Evolutionary conservation across 2,113 vertebrate genomes (phyloP).

Genomic region (Strix aluco): DNA sequence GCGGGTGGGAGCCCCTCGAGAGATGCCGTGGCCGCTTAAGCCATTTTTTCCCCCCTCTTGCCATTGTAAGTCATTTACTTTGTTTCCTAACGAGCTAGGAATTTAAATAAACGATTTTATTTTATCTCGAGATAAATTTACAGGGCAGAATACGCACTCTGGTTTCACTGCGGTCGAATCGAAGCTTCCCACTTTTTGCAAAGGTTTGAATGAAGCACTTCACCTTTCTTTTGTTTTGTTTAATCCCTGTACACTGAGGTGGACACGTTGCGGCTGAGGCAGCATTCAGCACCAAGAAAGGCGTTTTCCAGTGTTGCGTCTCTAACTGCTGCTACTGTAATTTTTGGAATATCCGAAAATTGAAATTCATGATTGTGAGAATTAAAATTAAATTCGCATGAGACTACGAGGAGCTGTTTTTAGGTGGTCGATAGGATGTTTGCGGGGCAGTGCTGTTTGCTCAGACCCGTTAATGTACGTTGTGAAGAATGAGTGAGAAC

Average conservation of each 20-base stretch:
- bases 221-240: slow-evolving; percentile 26
- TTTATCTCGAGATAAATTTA: neutral
- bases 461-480: accelerated
- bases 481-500: neutral
- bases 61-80: neutral
- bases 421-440: neutral
- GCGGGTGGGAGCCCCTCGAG: neutral
- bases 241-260: neutral
- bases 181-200: neutral
- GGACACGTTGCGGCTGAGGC: neutral
- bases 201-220: neutral
- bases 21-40: neutral
- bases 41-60: accelerated
- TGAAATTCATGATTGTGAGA: neutral
- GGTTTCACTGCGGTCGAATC: neutral
- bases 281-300: neutral
- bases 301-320: neutral
- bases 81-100: neutral
- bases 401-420: neutral
- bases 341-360: neutral
- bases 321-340: neutral
- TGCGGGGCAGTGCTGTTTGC: accelerated
- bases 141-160: neutral
- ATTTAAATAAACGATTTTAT: slow-evolving; percentile 18
- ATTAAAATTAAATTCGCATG: neutral